Percentiles rank a stretch among this genome's conserved stretches.
These are phyloP conservation scores for Alces alces DNA, from an alignment of 2,113 vertebrate genomes.

Conservation along the genomic window DNA sequence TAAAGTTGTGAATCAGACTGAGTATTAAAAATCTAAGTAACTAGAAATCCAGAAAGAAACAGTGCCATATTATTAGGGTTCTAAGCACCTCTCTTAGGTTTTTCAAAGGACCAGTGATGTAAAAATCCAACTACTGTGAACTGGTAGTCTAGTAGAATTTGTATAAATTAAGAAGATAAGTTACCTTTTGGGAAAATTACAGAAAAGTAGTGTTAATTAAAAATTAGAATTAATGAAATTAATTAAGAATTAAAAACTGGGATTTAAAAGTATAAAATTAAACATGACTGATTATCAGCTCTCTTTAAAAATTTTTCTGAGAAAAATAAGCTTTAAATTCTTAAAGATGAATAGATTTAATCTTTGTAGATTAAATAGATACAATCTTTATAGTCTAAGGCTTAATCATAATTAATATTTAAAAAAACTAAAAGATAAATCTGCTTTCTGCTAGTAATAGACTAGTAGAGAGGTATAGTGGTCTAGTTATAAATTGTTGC, in stretches of 20 bases:
- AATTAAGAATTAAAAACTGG: neutral
- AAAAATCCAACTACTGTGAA: neutral
- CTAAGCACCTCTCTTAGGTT: neutral
- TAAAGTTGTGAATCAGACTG: neutral
- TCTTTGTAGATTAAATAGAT: neutral
- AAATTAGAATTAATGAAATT: neutral
- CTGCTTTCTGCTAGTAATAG: neutral
- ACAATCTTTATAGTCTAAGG: neutral
- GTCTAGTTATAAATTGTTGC: neutral
- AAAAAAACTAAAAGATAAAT: neutral
- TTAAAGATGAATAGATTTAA: neutral
- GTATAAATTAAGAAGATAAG: neutral
- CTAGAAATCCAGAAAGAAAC: neutral
- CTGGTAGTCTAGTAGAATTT: neutral
- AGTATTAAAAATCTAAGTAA: neutral
- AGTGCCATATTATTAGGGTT: neutral
- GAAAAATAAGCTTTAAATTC: neutral
- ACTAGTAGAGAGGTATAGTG: neutral
- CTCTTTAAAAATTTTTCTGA: neutral
- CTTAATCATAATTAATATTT: neutral
- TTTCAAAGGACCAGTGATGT: neutral
- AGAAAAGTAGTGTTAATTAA: neutral
- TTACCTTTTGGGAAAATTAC: neutral
- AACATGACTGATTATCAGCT: neutral
- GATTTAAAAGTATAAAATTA: neutral